Base-by-base conservation (phyloP, 2,888 invertebrate species). In the Apamea sordens region DNA sequence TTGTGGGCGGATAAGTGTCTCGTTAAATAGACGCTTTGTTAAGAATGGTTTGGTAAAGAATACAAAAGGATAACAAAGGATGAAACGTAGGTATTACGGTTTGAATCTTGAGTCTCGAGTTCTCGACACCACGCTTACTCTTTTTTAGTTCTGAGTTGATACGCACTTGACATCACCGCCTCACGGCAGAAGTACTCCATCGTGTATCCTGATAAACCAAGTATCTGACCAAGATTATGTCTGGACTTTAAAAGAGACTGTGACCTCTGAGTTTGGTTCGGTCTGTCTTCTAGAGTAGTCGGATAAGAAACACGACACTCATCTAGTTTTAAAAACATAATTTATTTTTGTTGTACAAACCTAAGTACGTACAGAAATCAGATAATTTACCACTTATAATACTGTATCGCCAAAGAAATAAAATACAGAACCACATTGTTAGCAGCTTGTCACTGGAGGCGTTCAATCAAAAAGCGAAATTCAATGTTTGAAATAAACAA, bases 1-100 rank as follows among this genome's bases (percentile, higher is more conserved):
- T 41, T 56, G 72, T 84, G 56, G 44, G 61, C 18, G n/a, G 77
- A 61, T 82, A 67, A 64, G 64, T 72, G 65, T 68, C 36, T 78
- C 56, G 68, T 53, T 74, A 41, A n/a, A 72, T 74, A 79, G 8
- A 50, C 11, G 50, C 28, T 73, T 50, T 15, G 69, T 36, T 70
- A 21, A 10, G 47, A 72, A 61, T 65, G n/a, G 50, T 32, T 73
- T 63, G 36, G n/a, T 53, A 15, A 84, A 61, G 15, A 69, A 68
- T 65, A 21, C 50, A 50, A 77, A 63, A 74, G 11, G 7, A 15
- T 11, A 21, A 56, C 18, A 24, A 47, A 15, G 36, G 1, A 47
- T 32, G 21, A 41, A 63, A 28, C 7, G 1, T 53, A n/a, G n/a
- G n/a, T n/a, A 63, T 50, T 41, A 41, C 24, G 18, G 32, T 47